Base-by-base conservation (phyloP, 2,888 invertebrate genomes). In the Celastrina argiolus region DNA sequence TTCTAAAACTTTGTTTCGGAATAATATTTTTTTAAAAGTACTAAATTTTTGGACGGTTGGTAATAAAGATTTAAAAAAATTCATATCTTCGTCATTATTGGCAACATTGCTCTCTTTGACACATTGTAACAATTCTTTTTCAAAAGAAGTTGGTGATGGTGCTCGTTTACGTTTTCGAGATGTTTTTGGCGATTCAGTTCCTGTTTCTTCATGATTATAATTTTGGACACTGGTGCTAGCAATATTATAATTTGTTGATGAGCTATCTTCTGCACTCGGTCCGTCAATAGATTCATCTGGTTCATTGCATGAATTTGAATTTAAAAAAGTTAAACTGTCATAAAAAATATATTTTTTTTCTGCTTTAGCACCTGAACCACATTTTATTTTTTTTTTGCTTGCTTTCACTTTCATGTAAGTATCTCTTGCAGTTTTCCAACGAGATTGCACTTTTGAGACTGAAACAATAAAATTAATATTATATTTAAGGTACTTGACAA, bases 61-160 rank as follows among this genome's bases (percentile, higher is more conserved):
- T n/a, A n/a, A n/a, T n/a, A n/a, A n/a, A n/a, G 56, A 73, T 61
- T 71, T 68, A 68, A 73, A 73, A 69, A 73, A 73, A 69, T 68
- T 69, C 70, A 72, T 70, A 67, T 70, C 72, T 71, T 73, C 70
- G 67, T 72, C 72, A 58, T 63, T 67, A 69, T 66, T 61, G 68
- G 71, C 72, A 63, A 58, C 69, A 69, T 64, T 70, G 70, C 69
- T 73, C 28, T 73, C 63, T 65, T 72, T 71, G 64, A 70, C 69
- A 59, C 67, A 70, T 64, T 72, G 64, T 65, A 73, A 71, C 68
- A 72, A 71, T 64, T 73, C 65, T 69, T 64, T 56, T 72, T 72
- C 70, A 67, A 72, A 72, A 69, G 64, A 66, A 71, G 70, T 71
- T 69, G 71, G 71, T 10, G 10, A 56, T 64, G 72, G 69, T 71